Evolutionary conservation across 2,113 vertebrate species (phyloP), one percentile per base, ranked within the genome.

Genomic region (Struthio camelus): DNA sequence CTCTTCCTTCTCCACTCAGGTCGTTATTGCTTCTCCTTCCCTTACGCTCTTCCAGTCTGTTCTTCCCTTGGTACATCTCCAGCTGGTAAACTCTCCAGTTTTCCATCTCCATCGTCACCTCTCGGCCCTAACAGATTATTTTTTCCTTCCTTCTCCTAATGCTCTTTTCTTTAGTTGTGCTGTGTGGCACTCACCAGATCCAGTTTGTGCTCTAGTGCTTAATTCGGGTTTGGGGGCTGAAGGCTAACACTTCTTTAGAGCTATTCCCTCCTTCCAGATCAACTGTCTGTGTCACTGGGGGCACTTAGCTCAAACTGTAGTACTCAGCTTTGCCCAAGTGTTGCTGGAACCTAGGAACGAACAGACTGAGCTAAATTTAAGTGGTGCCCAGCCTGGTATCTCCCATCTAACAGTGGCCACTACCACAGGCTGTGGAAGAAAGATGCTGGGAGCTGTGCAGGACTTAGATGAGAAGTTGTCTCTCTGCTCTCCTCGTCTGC

Each of bases 71-170:
- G 93, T 85, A 96, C 67, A 82, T 89, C 94, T 96, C 94, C 95
- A 97, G 95, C 91, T 97, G 95, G 93, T 77, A 91, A 94, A 12
- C 38, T 69, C 91, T 93, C 96, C 91, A 87, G 93, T 96, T 97
- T 96, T 94, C 96, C 94, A 94, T 95, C 91, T 97, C 87, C 91
- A 87, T 95, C 89, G 77, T 96, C 91, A 96, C 94, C 94, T 81
- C 94, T 77, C 87, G 91, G 79, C 87, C 93, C 87, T 97, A 94
- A 96, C 93, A 78, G 95, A 82, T 18, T 44, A 81, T 70, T 93
- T 85, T 90, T 94, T 91, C 81, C 80, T 95, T 82, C 83, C 82
- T 90, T 87, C 40, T 95, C 69, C 54, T 95, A 94, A 94, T 94
- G 92, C 92, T 96, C 83, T 96, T 96, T 94, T 92, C 61, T 94